A percentile compares a stretch with the other conserved stretches of the same genome.
Evolutionary conservation across 2,113 vertebrate species (phyloP).

Genomic region (Barnardius zonarius): DNA sequence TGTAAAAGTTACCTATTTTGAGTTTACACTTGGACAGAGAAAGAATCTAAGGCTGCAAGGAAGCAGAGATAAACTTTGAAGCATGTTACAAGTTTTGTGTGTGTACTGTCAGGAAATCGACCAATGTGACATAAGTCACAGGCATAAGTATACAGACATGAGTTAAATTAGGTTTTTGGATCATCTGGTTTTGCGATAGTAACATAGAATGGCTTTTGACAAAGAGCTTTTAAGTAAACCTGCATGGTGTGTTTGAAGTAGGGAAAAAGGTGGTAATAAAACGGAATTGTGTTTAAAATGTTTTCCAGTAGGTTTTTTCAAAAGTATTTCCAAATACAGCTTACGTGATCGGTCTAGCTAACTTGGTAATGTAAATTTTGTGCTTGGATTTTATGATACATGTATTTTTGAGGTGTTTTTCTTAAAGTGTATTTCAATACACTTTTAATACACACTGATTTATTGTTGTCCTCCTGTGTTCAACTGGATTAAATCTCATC

Average conservation of each 20-base stretch:
- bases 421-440: neutral
- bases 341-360: neutral
- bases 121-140: neutral
- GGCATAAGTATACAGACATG: neutral
- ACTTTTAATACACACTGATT: neutral
- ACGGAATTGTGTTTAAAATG: neutral
- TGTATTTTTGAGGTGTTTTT: neutral
- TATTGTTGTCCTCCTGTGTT: neutral
- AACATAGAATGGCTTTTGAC: neutral
- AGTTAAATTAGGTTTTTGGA: neutral
- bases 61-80: neutral
- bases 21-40: neutral
- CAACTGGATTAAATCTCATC: neutral
- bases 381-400: neutral
- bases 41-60: neutral
- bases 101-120: neutral
- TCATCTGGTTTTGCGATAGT: neutral
- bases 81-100: neutral
- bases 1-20: neutral
- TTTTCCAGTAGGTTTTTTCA: neutral
- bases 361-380: neutral
- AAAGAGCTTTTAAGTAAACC: neutral
- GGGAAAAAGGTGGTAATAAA: neutral
- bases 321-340: neutral
- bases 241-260: accelerated